Evolutionary conservation across 2,888 invertebrate species (phyloP).

Genomic region (Arenicola marina): DNA sequence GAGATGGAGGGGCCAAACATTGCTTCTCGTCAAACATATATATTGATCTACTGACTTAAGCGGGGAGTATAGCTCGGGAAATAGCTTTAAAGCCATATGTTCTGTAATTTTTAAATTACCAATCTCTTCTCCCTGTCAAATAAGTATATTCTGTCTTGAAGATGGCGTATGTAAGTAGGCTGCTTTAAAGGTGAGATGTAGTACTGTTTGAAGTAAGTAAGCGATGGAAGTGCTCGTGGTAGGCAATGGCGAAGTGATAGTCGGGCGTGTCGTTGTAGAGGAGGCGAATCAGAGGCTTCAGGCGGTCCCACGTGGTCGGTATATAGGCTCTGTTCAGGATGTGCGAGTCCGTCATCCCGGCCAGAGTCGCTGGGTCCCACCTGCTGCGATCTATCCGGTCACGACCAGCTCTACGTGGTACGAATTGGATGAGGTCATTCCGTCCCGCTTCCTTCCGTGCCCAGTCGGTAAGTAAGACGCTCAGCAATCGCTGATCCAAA

Average conservation of each 20-base stretch:
- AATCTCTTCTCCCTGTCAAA: no score
- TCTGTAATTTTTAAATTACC: no score
- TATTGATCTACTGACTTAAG: no score
- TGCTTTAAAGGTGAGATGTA: no score
- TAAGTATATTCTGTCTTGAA: no score
- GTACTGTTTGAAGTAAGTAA: no score
- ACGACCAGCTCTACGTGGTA: no score
- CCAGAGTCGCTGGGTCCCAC: neutral
- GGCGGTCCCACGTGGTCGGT: neutral
- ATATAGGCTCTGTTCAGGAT: neutral
- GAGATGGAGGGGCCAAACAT: no score
- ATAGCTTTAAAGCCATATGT: no score
- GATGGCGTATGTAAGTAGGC: no score
- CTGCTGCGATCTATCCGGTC: neutral
- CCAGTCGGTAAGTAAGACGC: neutral
- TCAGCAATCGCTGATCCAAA: slow-evolving; percentile 6
- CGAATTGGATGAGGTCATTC: neutral
- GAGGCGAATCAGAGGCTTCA: neutral
- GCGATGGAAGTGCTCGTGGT: neutral
- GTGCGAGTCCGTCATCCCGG: neutral
- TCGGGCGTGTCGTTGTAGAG: neutral
- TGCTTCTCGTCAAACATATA: no score
- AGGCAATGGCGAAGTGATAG: neutral
- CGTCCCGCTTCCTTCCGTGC: neutral
- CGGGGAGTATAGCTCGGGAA: no score